Evolutionary conservation across 2,888 invertebrate genomes (phyloP).

Genomic region (Cheilosia vernalis): DNA sequence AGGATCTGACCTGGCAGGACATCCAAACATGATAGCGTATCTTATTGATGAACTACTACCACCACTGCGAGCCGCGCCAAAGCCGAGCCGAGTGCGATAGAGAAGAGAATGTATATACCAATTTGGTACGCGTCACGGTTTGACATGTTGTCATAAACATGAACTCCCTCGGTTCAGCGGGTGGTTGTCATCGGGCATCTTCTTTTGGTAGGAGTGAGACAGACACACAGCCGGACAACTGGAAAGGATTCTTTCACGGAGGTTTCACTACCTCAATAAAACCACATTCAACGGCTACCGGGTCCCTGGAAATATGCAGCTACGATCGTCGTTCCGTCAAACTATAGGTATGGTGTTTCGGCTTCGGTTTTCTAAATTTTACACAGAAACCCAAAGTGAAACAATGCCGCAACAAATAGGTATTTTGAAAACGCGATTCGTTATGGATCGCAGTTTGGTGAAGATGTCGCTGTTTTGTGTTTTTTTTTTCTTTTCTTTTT

Average conservation of each 20-base stretch:
- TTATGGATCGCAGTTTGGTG: slow-evolving; percentile 64
- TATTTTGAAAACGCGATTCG: slow-evolving; percentile 73
- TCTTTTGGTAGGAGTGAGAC: slow-evolving; percentile 44
- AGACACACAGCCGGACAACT: slow-evolving; percentile 26
- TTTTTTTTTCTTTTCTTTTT: background rate
- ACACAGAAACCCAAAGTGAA: slow-evolving; percentile 51
- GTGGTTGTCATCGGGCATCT: slow-evolving; percentile 47
- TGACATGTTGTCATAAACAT: slow-evolving; percentile 74
- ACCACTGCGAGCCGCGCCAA: slow-evolving; percentile 19
- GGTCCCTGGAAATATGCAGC: slow-evolving; percentile 67
- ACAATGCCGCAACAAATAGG: slow-evolving; percentile 71
- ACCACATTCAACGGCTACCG: slow-evolving; percentile 72
- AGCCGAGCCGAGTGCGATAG: slow-evolving; percentile 41
- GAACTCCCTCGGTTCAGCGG: slow-evolving; percentile 72
- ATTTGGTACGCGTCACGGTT: slow-evolving; percentile 75
- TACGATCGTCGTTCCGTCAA: background rate
- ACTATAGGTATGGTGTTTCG: slow-evolving; percentile 20
- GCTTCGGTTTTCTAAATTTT: slow-evolving; percentile 56
- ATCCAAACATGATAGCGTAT: slow-evolving; percentile 41
- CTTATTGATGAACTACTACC: slow-evolving; percentile 34
- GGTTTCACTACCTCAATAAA: slow-evolving; percentile 73
- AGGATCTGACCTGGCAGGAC: slow-evolving; percentile 49
- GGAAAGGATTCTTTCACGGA: slow-evolving; percentile 70
- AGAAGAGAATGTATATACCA: slow-evolving; percentile 39
- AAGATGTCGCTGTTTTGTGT: slow-evolving; percentile 9